phyloP scores from a whole-genome alignment of 2,113 vertebrate genomes.

The Malurus cyaneus region DNA sequence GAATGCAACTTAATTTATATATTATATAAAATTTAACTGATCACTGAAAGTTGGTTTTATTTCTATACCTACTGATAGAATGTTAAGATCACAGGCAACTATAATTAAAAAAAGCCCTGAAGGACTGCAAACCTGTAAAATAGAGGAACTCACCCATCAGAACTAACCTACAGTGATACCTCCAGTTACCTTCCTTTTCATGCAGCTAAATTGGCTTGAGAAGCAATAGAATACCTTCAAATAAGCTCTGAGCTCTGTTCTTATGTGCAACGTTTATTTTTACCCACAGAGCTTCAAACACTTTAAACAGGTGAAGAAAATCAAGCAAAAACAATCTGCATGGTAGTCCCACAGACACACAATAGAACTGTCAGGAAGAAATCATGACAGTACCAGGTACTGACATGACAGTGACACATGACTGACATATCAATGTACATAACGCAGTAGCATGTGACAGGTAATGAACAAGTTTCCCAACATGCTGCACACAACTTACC shows the following conservation, averaged over 20 bases:
- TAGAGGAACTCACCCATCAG: neutral
- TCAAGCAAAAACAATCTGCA: neutral
- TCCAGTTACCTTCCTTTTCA: neutral
- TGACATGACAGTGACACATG: neutral
- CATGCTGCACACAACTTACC: neutral
- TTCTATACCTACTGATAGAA: neutral
- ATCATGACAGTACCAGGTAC: neutral
- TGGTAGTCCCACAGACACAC: neutral
- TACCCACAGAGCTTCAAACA: neutral
- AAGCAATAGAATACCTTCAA: neutral
- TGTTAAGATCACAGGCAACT: neutral
- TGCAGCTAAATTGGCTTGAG: neutral
- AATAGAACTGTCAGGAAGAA: neutral
- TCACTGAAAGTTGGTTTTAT: neutral
- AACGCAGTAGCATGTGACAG: neutral
- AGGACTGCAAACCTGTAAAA: neutral
- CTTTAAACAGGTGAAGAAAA: neutral
- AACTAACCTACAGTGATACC: neutral
- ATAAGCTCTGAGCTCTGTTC: neutral
- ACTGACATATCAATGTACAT: neutral
- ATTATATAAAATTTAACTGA: neutral
- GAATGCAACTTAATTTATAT: neutral
- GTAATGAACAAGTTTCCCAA: neutral
- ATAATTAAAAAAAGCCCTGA: neutral
- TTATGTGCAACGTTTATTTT: neutral